Base-by-base conservation (phyloP, 2,113 vertebrate genomes). In the Perca flavescens region DNA sequence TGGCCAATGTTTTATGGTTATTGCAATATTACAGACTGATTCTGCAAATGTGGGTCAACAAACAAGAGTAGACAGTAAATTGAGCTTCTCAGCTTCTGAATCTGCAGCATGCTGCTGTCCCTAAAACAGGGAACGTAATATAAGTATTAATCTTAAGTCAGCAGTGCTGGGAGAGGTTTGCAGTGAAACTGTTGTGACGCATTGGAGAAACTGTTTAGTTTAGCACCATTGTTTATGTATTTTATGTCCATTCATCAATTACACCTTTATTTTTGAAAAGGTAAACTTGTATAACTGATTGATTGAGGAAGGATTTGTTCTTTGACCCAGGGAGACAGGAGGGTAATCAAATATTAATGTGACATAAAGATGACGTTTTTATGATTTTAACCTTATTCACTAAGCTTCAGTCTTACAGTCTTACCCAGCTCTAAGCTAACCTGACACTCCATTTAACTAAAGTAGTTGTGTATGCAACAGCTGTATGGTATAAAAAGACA, bases 1-100 rank as follows among this genome's bases (percentile, higher is more conserved):
- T 64, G 17, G n/a, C 21, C 21, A 36, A 1, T 34, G 67, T 64
- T 57, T 63, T 34, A 10, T 80, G 61, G 61, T n/a, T 80, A 40
- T 36, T 66, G 52, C 28, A 21, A 28, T 36, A 28, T 36, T 56
- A 15, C 6, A 28, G 2, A 31, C 3, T 28, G 17, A 46, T 46
- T 21, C 50, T 70, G 9, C 28, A 21, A 54, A 53, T 69, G 19
- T 54, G 11, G 12, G 31, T 68, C 47, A 68, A 34, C 5, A 3
- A 40, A 54, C 67, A 22, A 3, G 15, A 43, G 46, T 19, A 43
- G 2, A 54, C 3, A 43, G 16, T 19, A 13, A 25, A 46, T 28
- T 43, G 15, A 52, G 7, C 2, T 34, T 28, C 47, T 68, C 5
- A 40, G 9, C 22, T n/a, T 34, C n/a, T 64, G 36, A 36, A 64